A percentile compares a stretch with the other conserved stretches of the same genome.
Evolutionary conservation across 1,140 invertebrate genomes (phyloP).

Genomic region (Hyles vespertilio): DNA sequence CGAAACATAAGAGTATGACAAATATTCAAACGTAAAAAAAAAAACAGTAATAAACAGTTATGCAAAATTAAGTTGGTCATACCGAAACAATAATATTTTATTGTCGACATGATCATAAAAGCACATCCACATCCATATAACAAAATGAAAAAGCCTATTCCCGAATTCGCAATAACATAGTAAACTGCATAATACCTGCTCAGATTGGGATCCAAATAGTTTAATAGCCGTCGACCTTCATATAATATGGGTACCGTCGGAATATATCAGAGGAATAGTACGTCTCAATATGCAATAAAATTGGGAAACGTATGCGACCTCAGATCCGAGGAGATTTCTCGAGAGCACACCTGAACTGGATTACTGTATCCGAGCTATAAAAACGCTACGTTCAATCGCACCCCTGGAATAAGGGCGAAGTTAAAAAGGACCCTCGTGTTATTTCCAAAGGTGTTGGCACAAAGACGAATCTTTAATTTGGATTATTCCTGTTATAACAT

Average conservation of each 20-base stretch:
- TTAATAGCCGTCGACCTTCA: slow-evolving; percentile 19
- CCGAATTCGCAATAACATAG: background rate
- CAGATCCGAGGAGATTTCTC: slow-evolving; percentile 56
- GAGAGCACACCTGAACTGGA: slow-evolving; percentile 60
- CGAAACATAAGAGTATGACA: too few relatives aligned
- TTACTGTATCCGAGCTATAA: slow-evolving; percentile 65
- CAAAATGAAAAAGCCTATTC: background rate
- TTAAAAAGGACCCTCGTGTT: slow-evolving; percentile 52
- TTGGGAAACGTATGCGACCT: slow-evolving; percentile 62
- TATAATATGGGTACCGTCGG: slow-evolving; percentile 39
- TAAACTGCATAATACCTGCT: slow-evolving; percentile 8
- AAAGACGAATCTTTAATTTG: slow-evolving; percentile 21
- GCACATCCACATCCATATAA: too few relatives aligned
- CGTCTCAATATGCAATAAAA: slow-evolving; percentile 73
- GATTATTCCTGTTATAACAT: slow-evolving; percentile 3
- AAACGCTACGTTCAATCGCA: slow-evolving; percentile 55
- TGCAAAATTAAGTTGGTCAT: too few relatives aligned
- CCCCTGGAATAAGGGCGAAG: slow-evolving; percentile 32
- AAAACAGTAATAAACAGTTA: too few relatives aligned
- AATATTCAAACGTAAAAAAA: too few relatives aligned
- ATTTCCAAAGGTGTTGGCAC: slow-evolving; percentile 37
- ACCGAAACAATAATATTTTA: too few relatives aligned
- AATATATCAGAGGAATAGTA: slow-evolving; percentile 65
- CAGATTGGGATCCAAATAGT: background rate
- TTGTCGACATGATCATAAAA: too few relatives aligned